phyloP scores from a whole-genome alignment of 2,113 vertebrate species.

The Tychaedon coryphoeus region DNA sequence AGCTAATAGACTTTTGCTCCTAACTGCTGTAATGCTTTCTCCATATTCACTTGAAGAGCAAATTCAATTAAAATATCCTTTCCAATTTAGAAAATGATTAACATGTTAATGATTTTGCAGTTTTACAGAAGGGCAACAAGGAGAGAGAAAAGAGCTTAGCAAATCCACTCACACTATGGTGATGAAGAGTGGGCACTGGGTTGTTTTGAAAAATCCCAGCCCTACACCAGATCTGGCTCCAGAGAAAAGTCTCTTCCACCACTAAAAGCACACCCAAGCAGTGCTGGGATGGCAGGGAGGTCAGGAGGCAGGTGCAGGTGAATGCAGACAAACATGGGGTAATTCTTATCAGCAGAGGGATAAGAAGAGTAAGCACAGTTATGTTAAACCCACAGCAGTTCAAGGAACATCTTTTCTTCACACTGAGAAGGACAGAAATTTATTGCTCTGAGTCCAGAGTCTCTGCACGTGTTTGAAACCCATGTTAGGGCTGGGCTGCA shows the following conservation, averaged over 20 bases:
- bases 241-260: neutral
- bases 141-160: neutral
- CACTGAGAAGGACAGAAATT: neutral
- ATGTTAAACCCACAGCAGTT: neutral
- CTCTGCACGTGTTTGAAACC: neutral
- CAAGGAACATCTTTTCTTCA: neutral
- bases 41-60: neutral
- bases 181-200: neutral
- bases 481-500: neutral
- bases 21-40: neutral
- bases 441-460: neutral
- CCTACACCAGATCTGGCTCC: neutral
- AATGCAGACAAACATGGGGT: neutral
- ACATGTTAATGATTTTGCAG: neutral
- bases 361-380: neutral
- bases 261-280: neutral
- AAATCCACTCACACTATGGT: neutral
- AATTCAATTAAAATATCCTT: constrained; percentile 29
- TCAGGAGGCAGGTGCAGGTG: neutral
- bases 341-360: neutral
- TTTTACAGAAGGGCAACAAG: neutral
- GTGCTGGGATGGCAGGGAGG: neutral
- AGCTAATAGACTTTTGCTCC: neutral
- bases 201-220: neutral
- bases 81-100: constrained; percentile 40